Evolutionary conservation across 1,140 invertebrate species (phyloP).

Genomic region (Brachionus calyciflorus): DNA sequence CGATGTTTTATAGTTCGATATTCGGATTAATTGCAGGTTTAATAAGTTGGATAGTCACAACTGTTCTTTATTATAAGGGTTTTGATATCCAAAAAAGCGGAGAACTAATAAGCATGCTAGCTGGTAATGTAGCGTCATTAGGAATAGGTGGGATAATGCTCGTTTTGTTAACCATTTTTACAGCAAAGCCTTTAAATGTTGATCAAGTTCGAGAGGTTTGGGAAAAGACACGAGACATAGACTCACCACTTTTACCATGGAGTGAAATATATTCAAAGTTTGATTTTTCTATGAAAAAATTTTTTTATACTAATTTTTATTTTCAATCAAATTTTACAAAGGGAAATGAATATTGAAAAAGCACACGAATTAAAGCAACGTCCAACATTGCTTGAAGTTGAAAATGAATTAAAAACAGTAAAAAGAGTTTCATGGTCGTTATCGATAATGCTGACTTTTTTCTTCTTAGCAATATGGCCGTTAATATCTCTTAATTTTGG

Average conservation of each 20-base stretch:
- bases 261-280: conserved; percentile 59
- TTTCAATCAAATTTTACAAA: too few relatives aligned
- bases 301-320: conserved; percentile 6
- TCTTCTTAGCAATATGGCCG: conserved; percentile 56
- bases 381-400: conserved; percentile 53
- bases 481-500: conserved; percentile 50
- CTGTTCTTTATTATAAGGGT: conserved; percentile 55
- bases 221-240: conserved; percentile 62
- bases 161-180: conserved; percentile 53
- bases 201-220: conserved; percentile 52
- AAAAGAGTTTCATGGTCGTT: conserved; percentile 50
- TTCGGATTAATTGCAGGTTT: conserved; percentile 55
- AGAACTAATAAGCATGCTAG: conserved; percentile 56
- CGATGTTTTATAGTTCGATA: conserved; percentile 57
- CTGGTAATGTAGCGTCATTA: conserved; percentile 59
- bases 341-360: conserved; percentile 54
- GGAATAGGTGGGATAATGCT: conserved; percentile 55
- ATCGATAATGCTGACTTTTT: conserved; percentile 49
- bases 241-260: conserved; percentile 61
- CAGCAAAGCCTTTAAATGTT: conserved; percentile 48
- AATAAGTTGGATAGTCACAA: conserved; percentile 55
- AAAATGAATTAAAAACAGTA: conserved; percentile 51
- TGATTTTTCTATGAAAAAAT: background rate
- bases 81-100: conserved; percentile 48
- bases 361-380: conserved; percentile 53